phyloP scores from a whole-genome alignment of 2,113 vertebrate genomes.

The Erythrolamprus reginae region DNA sequence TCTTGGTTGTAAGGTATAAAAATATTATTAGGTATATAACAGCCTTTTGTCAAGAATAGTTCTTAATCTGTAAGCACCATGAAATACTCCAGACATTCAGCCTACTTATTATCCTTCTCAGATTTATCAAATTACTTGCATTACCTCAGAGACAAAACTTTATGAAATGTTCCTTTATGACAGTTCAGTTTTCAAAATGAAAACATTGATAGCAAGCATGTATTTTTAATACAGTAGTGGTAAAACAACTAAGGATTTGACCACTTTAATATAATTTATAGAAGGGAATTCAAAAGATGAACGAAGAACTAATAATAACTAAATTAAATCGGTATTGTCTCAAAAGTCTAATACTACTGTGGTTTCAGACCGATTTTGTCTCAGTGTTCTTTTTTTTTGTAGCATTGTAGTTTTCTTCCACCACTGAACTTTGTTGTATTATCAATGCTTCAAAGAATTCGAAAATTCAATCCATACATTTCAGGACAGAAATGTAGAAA shows the following conservation, averaged over 20 bases:
- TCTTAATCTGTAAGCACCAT: neutral
- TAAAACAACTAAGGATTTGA: neutral
- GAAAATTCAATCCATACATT: neutral
- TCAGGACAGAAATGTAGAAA: neutral
- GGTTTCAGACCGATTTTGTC: neutral
- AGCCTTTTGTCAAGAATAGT: neutral
- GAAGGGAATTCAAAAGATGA: neutral
- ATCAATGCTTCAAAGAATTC: neutral
- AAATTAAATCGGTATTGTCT: neutral
- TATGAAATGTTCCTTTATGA: slow-evolving; percentile 11
- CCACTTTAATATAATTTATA: neutral
- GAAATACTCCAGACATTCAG: slow-evolving; percentile 9
- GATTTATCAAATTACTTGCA: slow-evolving; percentile 19
- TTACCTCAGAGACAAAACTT: slow-evolving; percentile 15
- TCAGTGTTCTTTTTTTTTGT: neutral
- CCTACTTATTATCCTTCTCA: slow-evolving; percentile 15
- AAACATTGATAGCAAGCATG: neutral
- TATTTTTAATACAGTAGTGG: neutral
- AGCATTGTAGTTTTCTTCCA: neutral
- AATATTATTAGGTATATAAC: neutral
- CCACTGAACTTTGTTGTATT: neutral
- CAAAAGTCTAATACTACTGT: neutral
- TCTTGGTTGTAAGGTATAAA: neutral
- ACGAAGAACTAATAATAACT: neutral
- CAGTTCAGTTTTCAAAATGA: slow-evolving; percentile 11